Base-by-base conservation (phyloP, 2,113 vertebrate genomes). In the Lycaon pictus region DNA sequence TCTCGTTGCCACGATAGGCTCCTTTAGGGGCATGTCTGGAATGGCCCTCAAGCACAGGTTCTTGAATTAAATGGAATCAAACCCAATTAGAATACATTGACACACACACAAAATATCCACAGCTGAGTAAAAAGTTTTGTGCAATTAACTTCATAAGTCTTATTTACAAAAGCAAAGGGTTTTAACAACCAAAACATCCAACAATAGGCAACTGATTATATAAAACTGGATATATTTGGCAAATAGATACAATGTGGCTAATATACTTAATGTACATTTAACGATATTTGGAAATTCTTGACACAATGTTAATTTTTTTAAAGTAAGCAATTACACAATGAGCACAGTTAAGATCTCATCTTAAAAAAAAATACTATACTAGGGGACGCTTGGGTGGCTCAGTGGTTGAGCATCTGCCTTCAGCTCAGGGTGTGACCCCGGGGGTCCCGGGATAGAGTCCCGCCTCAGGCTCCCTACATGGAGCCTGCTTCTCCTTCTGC, bases 111-210 rank as follows among this genome's bases (percentile, higher is more conserved):
- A 93, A 84, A 90, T 83, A 53, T 62, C 55, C 60, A 83, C 37
- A 77, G 60, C 60, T 43, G 25, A 77, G 25, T 51, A 72, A 95
- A 89, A 85, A 17, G 22, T 35, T 65, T 51, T 72, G 48, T 37
- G 55, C 12, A 69, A 77, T 77, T 74, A 87, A 63, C 16, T 86
- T 82, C 37, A 8, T 63, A 96, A 82, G 58, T 51, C 19, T 82
- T 87, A 86, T 67, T 80, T 69, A 65, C 23, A 56, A 67, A 87
- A 86, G 4, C 27, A 3, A 91, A 74, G n/a, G 63, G 58, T 29
- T 85, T 15, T 60, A 77, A 79, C 55, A 96, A 86, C 35, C 56
- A 82, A 81, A 90, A 84, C 62, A 88, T 69, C 25, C 29, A 87
- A 62, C 17, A 72, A 76, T 2, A 76, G 51, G 37, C 5, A 92